Evolutionary conservation across 2,113 vertebrate species (phyloP), one percentile per base, ranked within the genome.

Genomic region (Eonycteris spelaea): DNA sequence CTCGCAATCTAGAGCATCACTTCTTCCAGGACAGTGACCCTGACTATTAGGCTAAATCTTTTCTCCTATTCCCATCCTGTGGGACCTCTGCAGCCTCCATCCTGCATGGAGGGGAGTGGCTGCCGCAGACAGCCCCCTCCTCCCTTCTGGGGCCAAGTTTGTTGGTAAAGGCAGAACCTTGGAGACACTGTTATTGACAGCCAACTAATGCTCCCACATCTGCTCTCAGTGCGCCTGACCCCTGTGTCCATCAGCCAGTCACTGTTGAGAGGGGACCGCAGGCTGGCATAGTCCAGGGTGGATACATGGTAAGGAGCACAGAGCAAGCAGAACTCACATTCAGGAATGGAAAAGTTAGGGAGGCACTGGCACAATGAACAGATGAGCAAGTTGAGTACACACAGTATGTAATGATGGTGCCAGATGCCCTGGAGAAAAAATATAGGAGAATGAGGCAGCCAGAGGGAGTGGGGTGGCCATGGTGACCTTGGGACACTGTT

Each of bases 151-250:
- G 15, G 45, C 48, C 6, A 28, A 9, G 19, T 30, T 8, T 48
- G 30, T 7, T 33, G n/a, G n/a, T 53, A 18, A 93, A 26, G 40
- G 15, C 9, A n/a, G 70, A 57, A 11, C 43, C 43, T 35, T 0
- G 2, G 51, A 24, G 33, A 6, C n/a, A 2, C 9, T 7, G 8
- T 19, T 28, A 22, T 33, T 9, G 13, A 2, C 2, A 57, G 75
- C 11, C 45, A 15, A 15, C 55, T 28, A 43, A 7, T 3, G 18
- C 14, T 16, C 0, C 11, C 4, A 2, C 3, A 1, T 5, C 43
- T 24, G 63, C 28, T 4, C 0, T 5, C 12, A 21, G 6, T 3
- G 6, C 0, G 0, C 2, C 35, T 1, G 6, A 22, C 0, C 2
- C 6, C 28, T 5, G 6, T 1, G 30, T 16, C 57, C 16, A 3